A percentile compares a stretch with the other conserved stretches of the same genome.
Evolutionary conservation across 2,888 invertebrate species (phyloP).

Genomic region (Matsumyia berberina): DNA sequence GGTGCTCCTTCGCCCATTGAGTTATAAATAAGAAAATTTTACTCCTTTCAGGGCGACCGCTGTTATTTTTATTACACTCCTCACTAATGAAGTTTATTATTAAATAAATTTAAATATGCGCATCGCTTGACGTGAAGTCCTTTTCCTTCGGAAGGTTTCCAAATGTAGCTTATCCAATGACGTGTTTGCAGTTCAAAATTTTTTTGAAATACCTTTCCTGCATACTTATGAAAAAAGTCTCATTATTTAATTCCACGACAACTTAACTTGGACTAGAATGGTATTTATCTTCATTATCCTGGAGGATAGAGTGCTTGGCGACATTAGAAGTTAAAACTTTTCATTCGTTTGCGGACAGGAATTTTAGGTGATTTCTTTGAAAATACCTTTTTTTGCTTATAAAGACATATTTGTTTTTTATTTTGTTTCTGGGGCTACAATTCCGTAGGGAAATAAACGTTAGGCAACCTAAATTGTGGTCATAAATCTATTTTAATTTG

Average conservation of each 20-base stretch:
- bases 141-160: background rate
- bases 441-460: no score
- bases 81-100: conserved; percentile 32
- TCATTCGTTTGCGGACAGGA: background rate
- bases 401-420: background rate
- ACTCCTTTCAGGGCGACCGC: conserved; percentile 4
- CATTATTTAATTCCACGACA: conserved; percentile 12
- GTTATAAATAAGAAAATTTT: conserved; percentile 21
- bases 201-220: background rate
- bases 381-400: background rate
- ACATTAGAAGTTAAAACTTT: background rate
- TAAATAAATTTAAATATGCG: conserved; percentile 27
- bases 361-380: background rate
- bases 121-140: conserved; percentile 9
- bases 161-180: background rate
- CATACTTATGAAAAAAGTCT: background rate
- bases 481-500: no score
- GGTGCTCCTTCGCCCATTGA: conserved; percentile 2
- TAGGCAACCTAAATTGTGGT: no score
- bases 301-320: background rate
- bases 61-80: conserved; percentile 28
- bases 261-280: background rate
- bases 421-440: background rate
- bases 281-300: conserved; percentile 26
- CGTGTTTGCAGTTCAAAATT: background rate